Percentiles rank a stretch among this genome's conserved stretches.
Conservation (phyloP, 2,797 vertebrate genomes). For the Microctenopoma stevenorrisi region DNA sequence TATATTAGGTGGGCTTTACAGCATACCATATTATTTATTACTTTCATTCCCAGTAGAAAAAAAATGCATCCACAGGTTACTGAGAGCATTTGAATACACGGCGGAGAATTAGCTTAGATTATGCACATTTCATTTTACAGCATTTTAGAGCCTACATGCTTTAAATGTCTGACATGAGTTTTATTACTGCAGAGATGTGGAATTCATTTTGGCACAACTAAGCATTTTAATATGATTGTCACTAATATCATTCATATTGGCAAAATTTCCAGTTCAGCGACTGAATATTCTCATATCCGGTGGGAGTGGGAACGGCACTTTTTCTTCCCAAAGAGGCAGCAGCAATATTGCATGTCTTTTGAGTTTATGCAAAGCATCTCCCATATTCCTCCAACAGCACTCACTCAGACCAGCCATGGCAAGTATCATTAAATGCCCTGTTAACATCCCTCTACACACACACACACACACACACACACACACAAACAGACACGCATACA, state of each 20-base stretch:
- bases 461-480: slow-evolving; percentile 28
- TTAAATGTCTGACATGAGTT: slow-evolving; percentile 39
- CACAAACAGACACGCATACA: slow-evolving; percentile 32
- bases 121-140: slow-evolving; percentile 13
- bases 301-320: slow-evolving; percentile 44
- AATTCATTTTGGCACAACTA: slow-evolving; percentile 64
- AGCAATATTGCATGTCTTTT: slow-evolving; percentile 76
- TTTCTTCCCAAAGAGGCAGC: slow-evolving; percentile 66
- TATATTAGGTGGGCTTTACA: background rate
- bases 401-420: slow-evolving; percentile 81
- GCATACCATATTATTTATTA: slow-evolving; percentile 5
- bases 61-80: slow-evolving; percentile 10
- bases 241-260: slow-evolving; percentile 78
- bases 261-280: slow-evolving; percentile 69
- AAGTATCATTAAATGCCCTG: slow-evolving; percentile 88
- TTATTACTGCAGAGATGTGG: slow-evolving; percentile 53
- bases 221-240: slow-evolving; percentile 74
- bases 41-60: background rate
- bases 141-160: background rate
- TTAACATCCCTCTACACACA: slow-evolving; percentile 74
- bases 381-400: slow-evolving; percentile 86
- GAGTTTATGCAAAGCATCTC: slow-evolving; percentile 80
- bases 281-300: slow-evolving; percentile 80
- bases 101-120: slow-evolving; percentile 16
- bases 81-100: slow-evolving; percentile 13